Conservation (phyloP, 2,888 invertebrate species). For the Argyra leucocephala region DNA sequence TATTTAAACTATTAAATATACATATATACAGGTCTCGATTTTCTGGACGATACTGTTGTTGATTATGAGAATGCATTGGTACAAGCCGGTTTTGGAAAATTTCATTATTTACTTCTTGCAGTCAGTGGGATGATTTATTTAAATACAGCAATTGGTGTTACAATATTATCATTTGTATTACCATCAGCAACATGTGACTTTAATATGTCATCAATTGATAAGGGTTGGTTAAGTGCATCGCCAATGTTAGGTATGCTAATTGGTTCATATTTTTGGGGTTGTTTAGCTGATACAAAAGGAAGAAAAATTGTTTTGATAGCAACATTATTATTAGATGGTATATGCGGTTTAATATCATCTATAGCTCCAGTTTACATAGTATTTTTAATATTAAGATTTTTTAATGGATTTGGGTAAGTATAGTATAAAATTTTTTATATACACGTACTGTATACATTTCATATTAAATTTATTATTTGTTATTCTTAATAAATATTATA, state of each 20-base stretch:
- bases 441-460: too few relatives aligned
- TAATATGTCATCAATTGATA: constrained; percentile 65
- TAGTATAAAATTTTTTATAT: too few relatives aligned
- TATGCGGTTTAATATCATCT: constrained; percentile 62
- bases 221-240: constrained; percentile 66
- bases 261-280: constrained; percentile 78
- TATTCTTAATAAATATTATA: too few relatives aligned
- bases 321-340: constrained; percentile 62
- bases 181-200: constrained; percentile 77
- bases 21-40: constrained; percentile 33
- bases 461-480: too few relatives aligned
- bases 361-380: constrained; percentile 62
- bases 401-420: constrained; percentile 73
- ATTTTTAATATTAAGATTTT: constrained; percentile 62
- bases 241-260: constrained; percentile 75
- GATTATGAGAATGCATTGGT: constrained; percentile 38
- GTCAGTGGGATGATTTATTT: constrained; percentile 72
- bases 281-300: constrained; percentile 74
- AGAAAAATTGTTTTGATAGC: constrained; percentile 63
- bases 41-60: constrained; percentile 35
- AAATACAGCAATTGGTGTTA: constrained; percentile 72
- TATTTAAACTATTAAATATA: constrained; percentile 7
- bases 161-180: constrained; percentile 70
- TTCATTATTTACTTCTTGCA: constrained; percentile 65
- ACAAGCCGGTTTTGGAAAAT: constrained; percentile 66